phyloP scores from a whole-genome alignment of 2,888 invertebrate species.

The Agrotis ipsilon region DNA sequence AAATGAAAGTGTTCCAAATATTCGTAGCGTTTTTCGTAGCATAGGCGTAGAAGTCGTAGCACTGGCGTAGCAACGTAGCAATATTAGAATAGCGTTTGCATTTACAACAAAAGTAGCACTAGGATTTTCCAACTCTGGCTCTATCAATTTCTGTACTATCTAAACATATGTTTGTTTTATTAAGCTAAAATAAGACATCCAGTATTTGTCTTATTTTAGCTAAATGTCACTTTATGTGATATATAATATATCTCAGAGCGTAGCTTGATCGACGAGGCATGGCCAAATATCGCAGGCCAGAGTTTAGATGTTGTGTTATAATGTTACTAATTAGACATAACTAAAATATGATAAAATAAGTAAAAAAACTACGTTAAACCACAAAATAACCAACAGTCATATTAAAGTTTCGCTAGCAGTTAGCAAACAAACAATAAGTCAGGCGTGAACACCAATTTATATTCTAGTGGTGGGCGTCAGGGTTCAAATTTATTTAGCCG shows the following conservation, averaged over 20 bases:
- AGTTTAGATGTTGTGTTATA: not conserved
- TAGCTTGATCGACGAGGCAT: no score
- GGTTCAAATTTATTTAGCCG: slow-evolving; percentile 73
- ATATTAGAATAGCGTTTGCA: no score
- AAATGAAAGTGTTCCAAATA: not conserved
- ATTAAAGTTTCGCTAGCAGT: slow-evolving; percentile 59
- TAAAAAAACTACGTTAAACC: not conserved
- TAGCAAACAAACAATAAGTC: slow-evolving; percentile 65
- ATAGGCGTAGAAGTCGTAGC: slow-evolving; percentile 29
- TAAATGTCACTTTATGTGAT: no score
- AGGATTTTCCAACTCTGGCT: no score
- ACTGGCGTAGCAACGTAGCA: slow-evolving; percentile 19
- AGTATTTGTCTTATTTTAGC: no score
- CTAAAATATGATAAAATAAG: not conserved
- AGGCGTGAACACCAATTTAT: slow-evolving; percentile 46
- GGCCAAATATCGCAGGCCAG: no score
- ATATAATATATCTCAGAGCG: no score
- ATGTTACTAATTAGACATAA: not conserved
- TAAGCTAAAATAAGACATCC: no score
- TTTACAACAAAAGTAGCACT: no score
- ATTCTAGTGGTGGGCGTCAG: slow-evolving; percentile 65
- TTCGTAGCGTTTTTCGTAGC: slow-evolving; percentile 13
- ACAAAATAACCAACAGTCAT: slow-evolving; percentile 61
- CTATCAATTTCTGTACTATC: no score
- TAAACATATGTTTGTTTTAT: no score